Evolutionary conservation across 1,140 invertebrate genomes (phyloP).

Genomic region (Sycobia sp.): DNA sequence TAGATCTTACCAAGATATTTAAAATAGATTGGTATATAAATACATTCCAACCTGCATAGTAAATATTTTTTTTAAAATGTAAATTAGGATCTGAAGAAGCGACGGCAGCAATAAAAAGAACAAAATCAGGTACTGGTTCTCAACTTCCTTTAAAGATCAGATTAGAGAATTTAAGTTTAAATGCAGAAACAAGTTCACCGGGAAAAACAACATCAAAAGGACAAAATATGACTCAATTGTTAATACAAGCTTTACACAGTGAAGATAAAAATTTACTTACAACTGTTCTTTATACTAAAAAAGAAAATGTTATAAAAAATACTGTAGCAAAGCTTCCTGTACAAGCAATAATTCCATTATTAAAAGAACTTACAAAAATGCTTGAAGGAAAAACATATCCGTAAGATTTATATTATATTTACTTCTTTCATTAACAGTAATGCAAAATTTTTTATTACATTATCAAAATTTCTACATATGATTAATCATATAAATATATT

Average conservation of each 20-base stretch:
- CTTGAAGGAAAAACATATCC: slow-evolving; percentile 67
- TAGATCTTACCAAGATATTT: neutral
- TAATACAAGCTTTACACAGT: slow-evolving; percentile 79
- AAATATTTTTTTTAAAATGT: slow-evolving; percentile 22
- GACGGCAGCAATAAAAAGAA: slow-evolving; percentile 51
- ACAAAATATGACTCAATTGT: slow-evolving; percentile 73
- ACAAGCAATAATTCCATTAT: slow-evolving; percentile 66
- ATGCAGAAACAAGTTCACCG: slow-evolving; percentile 59
- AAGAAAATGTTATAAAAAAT: slow-evolving; percentile 65
- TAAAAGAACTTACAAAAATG: slow-evolving; percentile 67
- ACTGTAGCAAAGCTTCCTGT: slow-evolving; percentile 69
- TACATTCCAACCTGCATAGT: neutral
- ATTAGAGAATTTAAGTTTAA: slow-evolving; percentile 72
- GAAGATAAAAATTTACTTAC: slow-evolving; percentile 71
- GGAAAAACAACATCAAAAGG: slow-evolving; percentile 60
- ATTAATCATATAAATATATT: neutral
- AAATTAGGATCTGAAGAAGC: slow-evolving; percentile 42
- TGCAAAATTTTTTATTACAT: neutral
- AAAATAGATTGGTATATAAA: neutral
- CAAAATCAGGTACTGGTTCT: slow-evolving; percentile 55
- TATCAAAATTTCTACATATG: neutral
- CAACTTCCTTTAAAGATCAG: slow-evolving; percentile 79
- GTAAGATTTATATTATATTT: slow-evolving; percentile 57
- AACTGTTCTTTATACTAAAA: slow-evolving; percentile 64
- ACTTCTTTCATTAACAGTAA: slow-evolving; percentile 10